A percentile compares a stretch with the other conserved stretches of the same genome.
These are phyloP conservation scores for Noctua janthe DNA, from an alignment of 2,888 invertebrate genomes.

Conservation along the genomic window DNA sequence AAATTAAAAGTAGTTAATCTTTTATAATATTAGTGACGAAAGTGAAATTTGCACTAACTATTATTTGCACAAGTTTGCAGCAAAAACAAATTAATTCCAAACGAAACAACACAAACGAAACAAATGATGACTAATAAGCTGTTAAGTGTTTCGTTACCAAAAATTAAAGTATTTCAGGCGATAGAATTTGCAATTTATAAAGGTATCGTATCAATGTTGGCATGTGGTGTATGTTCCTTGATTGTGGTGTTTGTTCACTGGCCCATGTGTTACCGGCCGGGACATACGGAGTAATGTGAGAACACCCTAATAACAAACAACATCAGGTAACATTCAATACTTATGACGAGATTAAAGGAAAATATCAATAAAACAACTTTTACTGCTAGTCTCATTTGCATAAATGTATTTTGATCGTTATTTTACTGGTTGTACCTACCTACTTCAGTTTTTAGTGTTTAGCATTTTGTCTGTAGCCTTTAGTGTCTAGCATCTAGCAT, in stretches of 20 bases:
- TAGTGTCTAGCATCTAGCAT: neutral
- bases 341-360: constrained; percentile 57
- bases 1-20: neutral
- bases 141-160: neutral
- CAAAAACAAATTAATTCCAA: neutral
- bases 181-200: constrained; percentile 19
- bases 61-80: neutral
- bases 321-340: constrained; percentile 52
- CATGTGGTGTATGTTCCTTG: neutral
- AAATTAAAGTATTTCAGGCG: neutral
- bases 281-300: constrained; percentile 64
- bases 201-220: constrained; percentile 6
- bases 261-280: constrained; percentile 34
- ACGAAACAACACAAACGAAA: neutral
- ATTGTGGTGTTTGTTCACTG: constrained; percentile 36
- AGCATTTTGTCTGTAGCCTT: neutral
- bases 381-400: constrained; percentile 63
- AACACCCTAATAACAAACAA: constrained; percentile 61
- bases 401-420: constrained; percentile 60
- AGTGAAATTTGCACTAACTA: neutral
- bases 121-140: neutral
- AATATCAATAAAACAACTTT: constrained; percentile 58
- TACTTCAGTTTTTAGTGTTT: constrained; percentile 30
- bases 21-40: neutral
- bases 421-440: constrained; percentile 45